Evolutionary conservation across 2,797 vertebrate species (phyloP).

Genomic region (Chaetodon trifasciatus): DNA sequence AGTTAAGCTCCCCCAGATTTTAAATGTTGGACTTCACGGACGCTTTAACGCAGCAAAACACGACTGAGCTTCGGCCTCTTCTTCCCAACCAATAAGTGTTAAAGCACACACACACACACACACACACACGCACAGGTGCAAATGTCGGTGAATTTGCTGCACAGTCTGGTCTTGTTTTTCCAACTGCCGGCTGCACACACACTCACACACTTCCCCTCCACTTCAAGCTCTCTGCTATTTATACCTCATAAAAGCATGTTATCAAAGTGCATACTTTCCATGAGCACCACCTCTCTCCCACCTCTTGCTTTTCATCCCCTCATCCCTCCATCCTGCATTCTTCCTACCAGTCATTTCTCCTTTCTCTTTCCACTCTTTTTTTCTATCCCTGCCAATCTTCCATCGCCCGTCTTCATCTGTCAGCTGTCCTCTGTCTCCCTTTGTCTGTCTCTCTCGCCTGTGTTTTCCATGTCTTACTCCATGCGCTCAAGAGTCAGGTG

Average conservation of each 20-base stretch:
- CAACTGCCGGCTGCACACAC: constrained; percentile 23
- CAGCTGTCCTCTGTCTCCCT: constrained; percentile 18
- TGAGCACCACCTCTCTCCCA: constrained; percentile 36
- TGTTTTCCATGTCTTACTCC: constrained; percentile 36
- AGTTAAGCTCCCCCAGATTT: background rate
- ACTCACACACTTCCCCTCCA: constrained; percentile 34
- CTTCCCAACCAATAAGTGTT: background rate
- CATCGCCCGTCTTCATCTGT: constrained; percentile 1
- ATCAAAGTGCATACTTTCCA: constrained; percentile 80
- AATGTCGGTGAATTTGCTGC: constrained; percentile 19
- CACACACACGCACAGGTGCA: constrained; percentile 13
- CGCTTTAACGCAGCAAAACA: background rate
- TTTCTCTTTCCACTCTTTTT: constrained; percentile 14
- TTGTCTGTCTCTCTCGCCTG: constrained; percentile 3
- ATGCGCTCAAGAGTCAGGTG: constrained; percentile 12
- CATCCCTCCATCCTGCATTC: constrained; percentile 47
- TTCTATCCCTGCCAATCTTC: constrained; percentile 1
- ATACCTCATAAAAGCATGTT: constrained; percentile 79
- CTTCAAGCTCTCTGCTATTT: constrained; percentile 74
- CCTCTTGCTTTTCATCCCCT: constrained; percentile 26
- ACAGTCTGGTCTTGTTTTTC: constrained; percentile 41
- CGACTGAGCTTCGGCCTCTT: background rate
- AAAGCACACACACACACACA: background rate
- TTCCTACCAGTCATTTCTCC: constrained; percentile 12
- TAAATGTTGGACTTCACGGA: background rate